A percentile compares a stretch with the other conserved stretches of the same genome.
These are phyloP conservation scores for Corythornis madagascariensis DNA, from an alignment of 2,113 vertebrate species.

Conservation along the genomic window DNA sequence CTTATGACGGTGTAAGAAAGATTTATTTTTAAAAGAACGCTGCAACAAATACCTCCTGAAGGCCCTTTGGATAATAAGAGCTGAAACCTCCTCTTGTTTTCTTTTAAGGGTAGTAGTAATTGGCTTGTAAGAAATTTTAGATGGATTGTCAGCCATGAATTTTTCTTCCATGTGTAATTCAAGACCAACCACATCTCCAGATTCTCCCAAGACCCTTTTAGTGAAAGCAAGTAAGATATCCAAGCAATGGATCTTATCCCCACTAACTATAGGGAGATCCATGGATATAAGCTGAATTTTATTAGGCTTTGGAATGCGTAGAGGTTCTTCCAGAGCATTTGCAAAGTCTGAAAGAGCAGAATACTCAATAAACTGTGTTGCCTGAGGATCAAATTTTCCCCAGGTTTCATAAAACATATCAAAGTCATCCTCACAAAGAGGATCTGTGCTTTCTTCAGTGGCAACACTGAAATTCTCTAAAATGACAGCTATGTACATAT, in stretches of 20 bases:
- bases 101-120: conserved; percentile 90
- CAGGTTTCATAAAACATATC: conserved; percentile 98
- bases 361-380: conserved; percentile 93
- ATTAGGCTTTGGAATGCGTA: conserved; percentile 93
- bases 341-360: conserved; percentile 89
- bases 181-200: conserved; percentile 83
- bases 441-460: conserved; percentile 94
- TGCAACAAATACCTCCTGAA: conserved; percentile 82
- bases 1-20: conserved; percentile 75
- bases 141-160: conserved; percentile 84
- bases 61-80: conserved; percentile 86
- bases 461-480: conserved; percentile 96
- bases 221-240: conserved; percentile 97
- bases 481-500: conserved; percentile 99
- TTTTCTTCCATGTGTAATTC: conserved; percentile 93
- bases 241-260: conserved; percentile 93
- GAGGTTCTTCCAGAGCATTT: conserved; percentile 85
- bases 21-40: conserved; percentile 68
- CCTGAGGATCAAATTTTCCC: conserved; percentile 93
- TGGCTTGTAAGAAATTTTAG: conserved; percentile 85
- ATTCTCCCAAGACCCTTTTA: conserved; percentile 90
- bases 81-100: conserved; percentile 88
- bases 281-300: conserved; percentile 88
- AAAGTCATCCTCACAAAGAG: conserved; percentile 93
- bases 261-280: conserved; percentile 96